Percentiles rank a stretch among this genome's conserved stretches.
Conservation (phyloP, 2,888 invertebrate species). For the Beris chalybata region DNA sequence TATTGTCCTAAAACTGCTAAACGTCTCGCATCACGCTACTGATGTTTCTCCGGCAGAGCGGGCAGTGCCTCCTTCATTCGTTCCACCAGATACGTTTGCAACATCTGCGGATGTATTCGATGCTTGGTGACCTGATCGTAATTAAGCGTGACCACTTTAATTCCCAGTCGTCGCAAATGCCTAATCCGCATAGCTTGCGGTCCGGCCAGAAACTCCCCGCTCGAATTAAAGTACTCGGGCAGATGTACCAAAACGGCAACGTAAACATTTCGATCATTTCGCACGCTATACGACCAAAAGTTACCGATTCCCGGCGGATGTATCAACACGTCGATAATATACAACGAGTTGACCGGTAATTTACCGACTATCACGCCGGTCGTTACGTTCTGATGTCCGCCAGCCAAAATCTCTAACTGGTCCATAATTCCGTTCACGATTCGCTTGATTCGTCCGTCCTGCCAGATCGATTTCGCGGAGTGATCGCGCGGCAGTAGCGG, state of each 20-base stretch:
- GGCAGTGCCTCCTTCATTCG: conserved; percentile 53
- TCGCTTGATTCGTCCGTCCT: conserved; percentile 60
- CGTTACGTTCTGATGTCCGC: conserved; percentile 58
- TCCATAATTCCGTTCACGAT: conserved; percentile 58
- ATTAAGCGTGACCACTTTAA: conserved; percentile 64
- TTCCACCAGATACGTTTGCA: conserved; percentile 60
- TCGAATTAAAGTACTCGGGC: conserved; percentile 67
- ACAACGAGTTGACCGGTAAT: conserved; percentile 62
- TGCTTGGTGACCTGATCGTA: conserved; percentile 60
- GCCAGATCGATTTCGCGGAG: conserved; percentile 58
- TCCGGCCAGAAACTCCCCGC: conserved; percentile 62
- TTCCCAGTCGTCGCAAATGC: conserved; percentile 65
- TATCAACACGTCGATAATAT: conserved; percentile 64
- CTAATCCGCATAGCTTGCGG: conserved; percentile 65
- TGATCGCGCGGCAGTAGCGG: conserved; percentile 63
- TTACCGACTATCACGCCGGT: conserved; percentile 60
- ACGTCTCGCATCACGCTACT: no score
- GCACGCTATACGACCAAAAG: conserved; percentile 58
- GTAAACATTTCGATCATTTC: conserved; percentile 56
- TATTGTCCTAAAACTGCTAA: no score
- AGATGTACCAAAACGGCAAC: conserved; percentile 65
- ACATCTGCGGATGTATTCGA: conserved; percentile 57
- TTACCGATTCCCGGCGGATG: conserved; percentile 58
- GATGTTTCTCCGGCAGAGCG: conserved; percentile 15
- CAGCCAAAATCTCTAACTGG: conserved; percentile 56